Percentiles rank a stretch among this genome's conserved stretches.
Evolutionary conservation across 2,888 invertebrate genomes (phyloP).

Genomic region (Sycophila texana): DNA sequence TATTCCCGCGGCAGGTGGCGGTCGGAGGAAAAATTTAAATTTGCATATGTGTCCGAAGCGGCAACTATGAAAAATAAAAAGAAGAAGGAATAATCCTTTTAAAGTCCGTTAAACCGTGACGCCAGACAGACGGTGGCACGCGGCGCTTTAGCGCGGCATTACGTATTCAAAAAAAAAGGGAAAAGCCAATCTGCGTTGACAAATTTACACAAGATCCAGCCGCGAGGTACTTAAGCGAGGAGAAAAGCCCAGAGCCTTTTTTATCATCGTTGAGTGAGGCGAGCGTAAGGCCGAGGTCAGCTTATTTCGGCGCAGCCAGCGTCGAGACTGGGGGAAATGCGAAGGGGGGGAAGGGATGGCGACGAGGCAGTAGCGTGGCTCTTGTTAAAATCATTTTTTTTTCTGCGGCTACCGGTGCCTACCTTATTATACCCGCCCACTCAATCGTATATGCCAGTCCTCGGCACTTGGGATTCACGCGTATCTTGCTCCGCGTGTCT

Average conservation of each 20-base stretch:
- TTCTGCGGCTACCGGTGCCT: neutral
- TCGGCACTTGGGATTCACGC: neutral
- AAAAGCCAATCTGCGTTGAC: conserved; percentile 40
- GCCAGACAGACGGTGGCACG: no score
- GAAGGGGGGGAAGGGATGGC: neutral
- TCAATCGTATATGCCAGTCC: conserved; percentile 29
- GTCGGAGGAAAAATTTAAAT: no score
- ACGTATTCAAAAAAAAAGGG: neutral
- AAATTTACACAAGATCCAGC: conserved; percentile 41
- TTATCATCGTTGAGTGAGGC: neutral
- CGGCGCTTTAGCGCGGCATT: no score
- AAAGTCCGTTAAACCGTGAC: no score
- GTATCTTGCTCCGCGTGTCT: neutral
- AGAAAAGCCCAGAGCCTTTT: conserved; percentile 8
- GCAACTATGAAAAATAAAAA: no score
- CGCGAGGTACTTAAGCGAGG: conserved; percentile 6
- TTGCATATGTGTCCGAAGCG: no score
- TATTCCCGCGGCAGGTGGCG: no score
- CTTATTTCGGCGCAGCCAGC: conserved; percentile 25
- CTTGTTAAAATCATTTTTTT: conserved; percentile 38
- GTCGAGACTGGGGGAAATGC: neutral
- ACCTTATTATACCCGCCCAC: neutral
- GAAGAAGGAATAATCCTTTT: no score
- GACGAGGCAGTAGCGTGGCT: neutral
- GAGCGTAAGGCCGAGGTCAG: neutral